Evolutionary conservation across 1,140 invertebrate genomes (phyloP).

Genomic region (Pseudomyrmex gracilis): DNA sequence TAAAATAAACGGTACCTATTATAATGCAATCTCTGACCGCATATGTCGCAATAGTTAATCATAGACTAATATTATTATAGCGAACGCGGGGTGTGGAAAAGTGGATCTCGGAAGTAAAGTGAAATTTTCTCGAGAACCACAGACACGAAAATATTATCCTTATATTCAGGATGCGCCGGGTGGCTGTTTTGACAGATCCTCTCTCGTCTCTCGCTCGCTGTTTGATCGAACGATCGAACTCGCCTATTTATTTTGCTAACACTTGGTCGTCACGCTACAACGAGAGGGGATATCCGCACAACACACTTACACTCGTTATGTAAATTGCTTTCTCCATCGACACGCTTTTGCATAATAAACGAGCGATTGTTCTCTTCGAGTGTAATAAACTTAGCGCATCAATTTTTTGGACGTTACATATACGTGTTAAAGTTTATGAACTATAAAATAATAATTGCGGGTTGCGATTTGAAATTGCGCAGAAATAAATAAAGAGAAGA

Average conservation of each 20-base stretch:
- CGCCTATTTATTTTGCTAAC: conserved; percentile 81
- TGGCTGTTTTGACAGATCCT: conserved; percentile 79
- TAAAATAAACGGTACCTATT: neutral
- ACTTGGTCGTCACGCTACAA: conserved; percentile 64
- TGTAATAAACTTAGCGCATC: neutral
- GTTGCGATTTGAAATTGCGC: too few relatives aligned
- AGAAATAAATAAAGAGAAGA: too few relatives aligned
- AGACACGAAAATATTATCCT: conserved; percentile 79
- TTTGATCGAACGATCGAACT: conserved; percentile 76
- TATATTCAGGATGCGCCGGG: conserved; percentile 71
- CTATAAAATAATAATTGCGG: too few relatives aligned
- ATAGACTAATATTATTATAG: conserved; percentile 29
- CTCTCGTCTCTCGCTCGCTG: conserved; percentile 53
- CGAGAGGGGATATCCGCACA: conserved; percentile 40
- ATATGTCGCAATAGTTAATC: conserved; percentile 7
- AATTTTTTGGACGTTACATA: too few relatives aligned
- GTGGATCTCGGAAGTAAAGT: neutral
- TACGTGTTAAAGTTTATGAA: too few relatives aligned
- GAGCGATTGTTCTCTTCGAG: conserved; percentile 1
- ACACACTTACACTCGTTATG: conserved; percentile 68
- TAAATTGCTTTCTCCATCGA: conserved; percentile 60
- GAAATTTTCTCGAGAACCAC: conserved; percentile 44
- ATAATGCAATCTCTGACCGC: neutral
- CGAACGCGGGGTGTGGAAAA: conserved; percentile 5
- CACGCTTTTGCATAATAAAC: conserved; percentile 34